Percentiles rank a stretch among this genome's conserved stretches.
These are phyloP conservation scores for Lycophotia porphyrea DNA, from an alignment of 2,888 invertebrate species.

Conservation along the genomic window DNA sequence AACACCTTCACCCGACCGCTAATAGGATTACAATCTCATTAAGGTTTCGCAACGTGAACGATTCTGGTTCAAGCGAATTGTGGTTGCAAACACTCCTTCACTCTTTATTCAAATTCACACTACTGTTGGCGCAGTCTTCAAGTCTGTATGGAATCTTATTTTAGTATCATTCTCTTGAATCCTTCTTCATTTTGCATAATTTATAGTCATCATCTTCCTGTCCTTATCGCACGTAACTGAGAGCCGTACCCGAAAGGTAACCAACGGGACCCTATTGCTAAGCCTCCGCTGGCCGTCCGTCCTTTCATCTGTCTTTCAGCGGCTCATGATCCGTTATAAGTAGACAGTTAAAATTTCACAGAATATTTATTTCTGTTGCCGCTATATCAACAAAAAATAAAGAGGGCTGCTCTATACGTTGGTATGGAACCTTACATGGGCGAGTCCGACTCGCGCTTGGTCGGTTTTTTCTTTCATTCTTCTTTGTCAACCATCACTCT, in stretches of 20 bases:
- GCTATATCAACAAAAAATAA: too few species aligned
- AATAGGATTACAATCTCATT: conserved; percentile 52
- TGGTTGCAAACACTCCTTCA: conserved; percentile 35
- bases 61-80: conserved; percentile 29
- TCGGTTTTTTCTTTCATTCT: neutral
- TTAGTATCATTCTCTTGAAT: neutral
- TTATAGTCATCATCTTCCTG: neutral
- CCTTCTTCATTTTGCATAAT: neutral
- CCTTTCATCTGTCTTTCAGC: too few species aligned
- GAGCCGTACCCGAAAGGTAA: too few species aligned
- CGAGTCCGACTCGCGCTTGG: too few species aligned
- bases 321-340: too few species aligned
- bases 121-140: neutral
- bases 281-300: too few species aligned
- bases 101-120: conserved; percentile 15
- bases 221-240: neutral
- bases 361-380: too few species aligned
- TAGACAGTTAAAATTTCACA: too few species aligned
- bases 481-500: neutral
- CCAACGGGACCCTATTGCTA: too few species aligned
- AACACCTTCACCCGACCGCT: conserved; percentile 44
- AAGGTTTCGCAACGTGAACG: conserved; percentile 34
- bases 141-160: neutral
- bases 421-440: too few species aligned
- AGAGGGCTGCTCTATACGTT: too few species aligned